Evolutionary conservation across 23 tunicate species (phyloP).

Genomic region (Oikopleura dioica): DNA sequence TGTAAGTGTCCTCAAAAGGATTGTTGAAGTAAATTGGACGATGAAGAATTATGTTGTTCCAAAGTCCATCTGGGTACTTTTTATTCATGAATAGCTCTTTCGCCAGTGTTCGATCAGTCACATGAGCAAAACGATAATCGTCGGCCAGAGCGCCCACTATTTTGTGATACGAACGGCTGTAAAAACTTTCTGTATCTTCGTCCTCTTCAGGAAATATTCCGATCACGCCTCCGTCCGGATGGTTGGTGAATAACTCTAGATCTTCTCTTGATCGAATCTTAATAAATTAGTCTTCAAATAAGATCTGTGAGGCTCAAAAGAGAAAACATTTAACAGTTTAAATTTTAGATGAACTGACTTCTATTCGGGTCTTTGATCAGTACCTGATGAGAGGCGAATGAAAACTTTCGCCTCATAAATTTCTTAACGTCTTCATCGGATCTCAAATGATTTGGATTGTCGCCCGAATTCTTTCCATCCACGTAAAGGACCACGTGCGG

Average conservation of each 20-base stretch:
- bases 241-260: background rate
- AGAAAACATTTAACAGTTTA: no score
- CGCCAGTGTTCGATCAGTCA: conserved; percentile 1
- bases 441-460: background rate
- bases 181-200: background rate
- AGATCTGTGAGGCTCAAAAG: no score
- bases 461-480: background rate
- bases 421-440: background rate
- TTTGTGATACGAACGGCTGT: background rate
- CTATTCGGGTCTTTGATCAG: no score
- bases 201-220: background rate
- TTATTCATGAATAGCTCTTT: background rate
- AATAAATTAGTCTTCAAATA: no score
- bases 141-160: background rate
- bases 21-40: background rate
- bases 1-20: background rate
- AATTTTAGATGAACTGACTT: no score
- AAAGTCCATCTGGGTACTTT: background rate
- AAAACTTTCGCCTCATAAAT: background rate
- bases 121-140: background rate
- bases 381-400: background rate
- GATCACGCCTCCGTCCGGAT: background rate
- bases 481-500: background rate
- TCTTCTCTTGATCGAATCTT: background rate
- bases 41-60: background rate